Evolutionary conservation across 1,140 invertebrate species (phyloP).

Genomic region (Drosophila azteca): DNA sequence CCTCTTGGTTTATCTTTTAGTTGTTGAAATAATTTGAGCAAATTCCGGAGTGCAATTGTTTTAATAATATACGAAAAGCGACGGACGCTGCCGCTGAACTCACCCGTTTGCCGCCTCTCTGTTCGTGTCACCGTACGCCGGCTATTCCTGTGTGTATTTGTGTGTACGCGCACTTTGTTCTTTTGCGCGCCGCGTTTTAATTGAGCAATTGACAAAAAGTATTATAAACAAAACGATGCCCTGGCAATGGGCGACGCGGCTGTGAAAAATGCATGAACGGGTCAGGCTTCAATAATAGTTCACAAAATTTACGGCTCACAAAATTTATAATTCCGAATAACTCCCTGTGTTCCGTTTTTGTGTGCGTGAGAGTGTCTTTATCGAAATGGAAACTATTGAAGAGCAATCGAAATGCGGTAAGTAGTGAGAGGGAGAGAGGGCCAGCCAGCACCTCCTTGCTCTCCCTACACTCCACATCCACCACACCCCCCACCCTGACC

Average conservation of each 20-base stretch:
- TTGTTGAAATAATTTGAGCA: slow-evolving; percentile 3
- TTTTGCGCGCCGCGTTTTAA: slow-evolving; percentile 69
- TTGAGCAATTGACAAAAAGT: slow-evolving; percentile 49
- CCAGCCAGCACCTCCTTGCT: slow-evolving; percentile 40
- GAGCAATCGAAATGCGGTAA: slow-evolving; percentile 79
- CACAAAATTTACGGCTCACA: too few relatives aligned
- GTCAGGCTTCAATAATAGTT: too few relatives aligned
- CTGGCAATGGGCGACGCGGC: slow-evolving; percentile 24
- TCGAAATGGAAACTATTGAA: slow-evolving; percentile 76
- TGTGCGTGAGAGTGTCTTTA: slow-evolving; percentile 27
- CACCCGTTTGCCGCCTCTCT: background rate
- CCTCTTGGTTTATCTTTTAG: slow-evolving; percentile 39
- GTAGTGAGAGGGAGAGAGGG: slow-evolving; percentile 18
- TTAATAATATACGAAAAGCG: background rate
- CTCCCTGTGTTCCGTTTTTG: slow-evolving; percentile 14
- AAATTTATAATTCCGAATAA: background rate
- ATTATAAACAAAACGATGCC: slow-evolving; percentile 35
- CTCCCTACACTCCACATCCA: too few relatives aligned
- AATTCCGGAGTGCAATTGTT: slow-evolving; percentile 13
- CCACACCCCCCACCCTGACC: background rate
- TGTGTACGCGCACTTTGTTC: slow-evolving; percentile 36
- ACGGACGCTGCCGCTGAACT: too few relatives aligned
- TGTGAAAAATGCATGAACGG: too few relatives aligned
- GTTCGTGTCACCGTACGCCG: too few relatives aligned
- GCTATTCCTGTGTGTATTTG: background rate